These are phyloP conservation scores for Pseudococcus jackbeardsleyi DNA, from an alignment of 2,888 invertebrate genomes.

Conservation along the genomic window DNA sequence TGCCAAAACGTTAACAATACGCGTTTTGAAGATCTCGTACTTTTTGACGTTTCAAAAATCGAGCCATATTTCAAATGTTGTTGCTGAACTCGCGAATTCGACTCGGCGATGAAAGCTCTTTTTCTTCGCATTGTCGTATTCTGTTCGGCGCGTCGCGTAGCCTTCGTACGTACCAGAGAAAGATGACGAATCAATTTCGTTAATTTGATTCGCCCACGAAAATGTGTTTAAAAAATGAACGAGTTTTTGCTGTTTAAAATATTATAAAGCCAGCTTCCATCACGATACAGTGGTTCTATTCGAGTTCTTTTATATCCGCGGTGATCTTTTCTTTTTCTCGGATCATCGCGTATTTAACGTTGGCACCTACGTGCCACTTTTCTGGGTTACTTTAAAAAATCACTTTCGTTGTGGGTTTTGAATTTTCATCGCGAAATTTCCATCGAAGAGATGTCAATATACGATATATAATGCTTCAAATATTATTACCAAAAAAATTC, in stretches of 20 bases:
- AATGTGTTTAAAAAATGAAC: background rate
- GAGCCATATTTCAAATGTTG: slow-evolving; percentile 35
- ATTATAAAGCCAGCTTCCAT: background rate
- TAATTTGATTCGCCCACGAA: slow-evolving; percentile 4
- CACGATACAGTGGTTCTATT: too few species aligned
- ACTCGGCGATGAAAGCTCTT: background rate
- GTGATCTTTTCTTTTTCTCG: too few species aligned
- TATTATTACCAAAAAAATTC: too few species aligned
- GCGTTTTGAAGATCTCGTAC: slow-evolving; percentile 5
- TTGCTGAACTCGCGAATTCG: background rate
- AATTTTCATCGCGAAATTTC: too few species aligned
- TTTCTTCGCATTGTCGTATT: background rate
- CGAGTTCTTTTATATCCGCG: too few species aligned
- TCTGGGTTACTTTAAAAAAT: too few species aligned
- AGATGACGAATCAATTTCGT: slow-evolving; percentile 11
- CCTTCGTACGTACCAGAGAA: background rate
- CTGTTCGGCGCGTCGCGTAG: too few species aligned
- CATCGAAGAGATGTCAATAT: too few species aligned
- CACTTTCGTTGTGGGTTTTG: too few species aligned
- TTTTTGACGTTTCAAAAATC: slow-evolving; percentile 49
- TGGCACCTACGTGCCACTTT: too few species aligned
- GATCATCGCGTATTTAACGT: too few species aligned
- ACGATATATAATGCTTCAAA: too few species aligned
- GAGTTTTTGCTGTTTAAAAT: background rate
- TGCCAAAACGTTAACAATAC: background rate